A percentile compares a stretch with the other conserved stretches of the same genome.
Conservation (phyloP, 2,888 invertebrate species). For the Phyllotreta striolata region DNA sequence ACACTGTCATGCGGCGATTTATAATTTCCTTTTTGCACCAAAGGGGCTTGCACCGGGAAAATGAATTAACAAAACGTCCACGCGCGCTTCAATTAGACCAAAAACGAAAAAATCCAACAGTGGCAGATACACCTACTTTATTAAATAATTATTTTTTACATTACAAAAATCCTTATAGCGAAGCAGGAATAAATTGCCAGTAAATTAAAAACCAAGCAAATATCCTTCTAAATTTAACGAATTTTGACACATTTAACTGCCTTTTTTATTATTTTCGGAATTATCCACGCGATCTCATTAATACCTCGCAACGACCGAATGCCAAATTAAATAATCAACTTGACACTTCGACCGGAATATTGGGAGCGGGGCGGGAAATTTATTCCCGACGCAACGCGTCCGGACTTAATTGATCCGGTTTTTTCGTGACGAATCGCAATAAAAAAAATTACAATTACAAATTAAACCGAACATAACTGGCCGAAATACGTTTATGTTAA, state of each 20-base stretch:
- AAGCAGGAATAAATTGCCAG: neutral
- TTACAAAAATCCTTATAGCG: too few species aligned
- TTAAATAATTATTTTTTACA: too few species aligned
- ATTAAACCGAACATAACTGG: slow-evolving; percentile 11
- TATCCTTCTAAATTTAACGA: neutral
- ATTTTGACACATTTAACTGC: too few species aligned
- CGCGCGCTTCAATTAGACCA: too few species aligned
- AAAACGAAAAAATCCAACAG: too few species aligned
- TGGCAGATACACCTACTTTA: too few species aligned
- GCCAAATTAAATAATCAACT: slow-evolving; percentile 17
- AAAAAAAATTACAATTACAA: slow-evolving; percentile 22
- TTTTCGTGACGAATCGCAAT: slow-evolving; percentile 9
- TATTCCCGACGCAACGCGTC: slow-evolving; percentile 5
- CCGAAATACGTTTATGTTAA: slow-evolving; percentile 17
- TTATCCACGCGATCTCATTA: slow-evolving; percentile 3
- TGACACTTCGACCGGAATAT: slow-evolving; percentile 12
- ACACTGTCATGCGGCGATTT: slow-evolving; percentile 12
- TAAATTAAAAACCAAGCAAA: slow-evolving; percentile 1
- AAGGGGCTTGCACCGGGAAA: too few species aligned
- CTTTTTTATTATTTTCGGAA: neutral
- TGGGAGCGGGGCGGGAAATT: neutral
- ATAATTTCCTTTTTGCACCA: slow-evolving; percentile 16
- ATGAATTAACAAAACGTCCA: too few species aligned
- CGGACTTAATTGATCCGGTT: slow-evolving; percentile 17
- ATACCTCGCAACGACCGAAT: neutral